Percentiles rank a stretch among this genome's conserved stretches.
These are phyloP conservation scores for Platysternon megacephalum DNA, from an alignment of 2,113 vertebrate genomes.

Conservation along the genomic window DNA sequence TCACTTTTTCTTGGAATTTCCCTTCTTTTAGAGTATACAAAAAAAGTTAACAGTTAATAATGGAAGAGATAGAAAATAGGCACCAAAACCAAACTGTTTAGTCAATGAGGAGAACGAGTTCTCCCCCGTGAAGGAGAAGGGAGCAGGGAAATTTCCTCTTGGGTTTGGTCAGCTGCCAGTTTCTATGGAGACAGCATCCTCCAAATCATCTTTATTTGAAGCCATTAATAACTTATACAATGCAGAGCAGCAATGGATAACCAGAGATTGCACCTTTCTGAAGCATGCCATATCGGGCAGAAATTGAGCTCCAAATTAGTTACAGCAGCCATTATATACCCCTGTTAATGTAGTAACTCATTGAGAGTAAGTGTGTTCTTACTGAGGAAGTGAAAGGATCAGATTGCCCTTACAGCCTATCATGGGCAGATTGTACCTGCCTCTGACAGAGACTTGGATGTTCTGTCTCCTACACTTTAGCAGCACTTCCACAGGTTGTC, in stretches of 20 bases:
- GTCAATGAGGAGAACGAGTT: conserved; percentile 23
- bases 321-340: conserved; percentile 37
- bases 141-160: conserved; percentile 47
- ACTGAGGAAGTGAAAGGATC: neutral
- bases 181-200: conserved; percentile 72
- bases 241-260: conserved; percentile 57
- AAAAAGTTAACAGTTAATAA: neutral
- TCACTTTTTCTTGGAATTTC: neutral
- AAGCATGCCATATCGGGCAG: conserved; percentile 28
- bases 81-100: neutral
- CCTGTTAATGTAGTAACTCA: conserved; percentile 34
- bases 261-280: conserved; percentile 53
- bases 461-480: neutral
- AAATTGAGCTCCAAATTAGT: conserved; percentile 59
- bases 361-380: conserved; percentile 29
- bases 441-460: neutral
- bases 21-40: neutral
- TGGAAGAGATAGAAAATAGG: neutral
- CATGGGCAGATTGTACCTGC: accelerated
- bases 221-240: conserved; percentile 61
- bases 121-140: conserved; percentile 41
- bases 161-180: conserved; percentile 63
- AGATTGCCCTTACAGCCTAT: neutral
- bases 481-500: neutral
- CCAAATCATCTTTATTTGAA: conserved; percentile 64